A percentile compares a stretch with the other conserved stretches of the same genome.
Evolutionary conservation across 1,140 invertebrate genomes (phyloP).

Genomic region (Drosophila lowei): DNA sequence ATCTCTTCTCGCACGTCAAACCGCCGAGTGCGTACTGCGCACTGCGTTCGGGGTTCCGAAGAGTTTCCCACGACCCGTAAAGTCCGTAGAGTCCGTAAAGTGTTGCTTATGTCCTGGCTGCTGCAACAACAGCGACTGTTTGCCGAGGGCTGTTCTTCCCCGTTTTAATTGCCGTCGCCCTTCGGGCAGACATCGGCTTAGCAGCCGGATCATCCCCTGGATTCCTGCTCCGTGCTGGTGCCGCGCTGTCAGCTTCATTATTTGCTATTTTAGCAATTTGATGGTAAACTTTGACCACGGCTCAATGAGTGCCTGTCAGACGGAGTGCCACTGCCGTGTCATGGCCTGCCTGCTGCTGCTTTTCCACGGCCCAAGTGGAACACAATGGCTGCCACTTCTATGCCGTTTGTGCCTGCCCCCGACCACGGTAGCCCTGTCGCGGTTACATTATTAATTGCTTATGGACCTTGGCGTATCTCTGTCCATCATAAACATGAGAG

Average conservation of each 20-base stretch:
- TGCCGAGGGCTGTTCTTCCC: constrained; percentile 37
- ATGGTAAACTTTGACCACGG: constrained; percentile 75
- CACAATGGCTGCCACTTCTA: constrained; percentile 49
- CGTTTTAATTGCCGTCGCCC: constrained; percentile 76
- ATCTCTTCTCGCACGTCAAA: constrained; percentile 68
- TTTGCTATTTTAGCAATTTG: constrained; percentile 82
- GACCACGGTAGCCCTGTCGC: constrained; percentile 11
- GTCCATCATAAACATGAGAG: constrained; percentile 54
- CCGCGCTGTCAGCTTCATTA: constrained; percentile 75
- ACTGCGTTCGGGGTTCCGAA: constrained; percentile 47
- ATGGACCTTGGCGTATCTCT: constrained; percentile 48
- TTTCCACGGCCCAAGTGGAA: constrained; percentile 40
- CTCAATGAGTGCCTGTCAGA: constrained; percentile 51
- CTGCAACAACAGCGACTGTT: constrained; percentile 54
- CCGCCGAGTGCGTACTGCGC: constrained; percentile 62
- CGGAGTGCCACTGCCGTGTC: constrained; percentile 43
- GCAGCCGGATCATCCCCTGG: constrained; percentile 71
- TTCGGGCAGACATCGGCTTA: constrained; percentile 47
- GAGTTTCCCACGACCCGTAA: constrained; percentile 62
- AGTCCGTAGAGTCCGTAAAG: constrained; percentile 29
- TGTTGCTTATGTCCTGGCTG: constrained; percentile 64
- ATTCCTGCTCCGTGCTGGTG: constrained; percentile 1
- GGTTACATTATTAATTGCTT: constrained; percentile 67
- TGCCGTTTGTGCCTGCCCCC: constrained; percentile 40
- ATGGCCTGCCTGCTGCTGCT: constrained; percentile 35